Conservation (phyloP, 2,888 invertebrate species). For the Candidula unifasciata region DNA sequence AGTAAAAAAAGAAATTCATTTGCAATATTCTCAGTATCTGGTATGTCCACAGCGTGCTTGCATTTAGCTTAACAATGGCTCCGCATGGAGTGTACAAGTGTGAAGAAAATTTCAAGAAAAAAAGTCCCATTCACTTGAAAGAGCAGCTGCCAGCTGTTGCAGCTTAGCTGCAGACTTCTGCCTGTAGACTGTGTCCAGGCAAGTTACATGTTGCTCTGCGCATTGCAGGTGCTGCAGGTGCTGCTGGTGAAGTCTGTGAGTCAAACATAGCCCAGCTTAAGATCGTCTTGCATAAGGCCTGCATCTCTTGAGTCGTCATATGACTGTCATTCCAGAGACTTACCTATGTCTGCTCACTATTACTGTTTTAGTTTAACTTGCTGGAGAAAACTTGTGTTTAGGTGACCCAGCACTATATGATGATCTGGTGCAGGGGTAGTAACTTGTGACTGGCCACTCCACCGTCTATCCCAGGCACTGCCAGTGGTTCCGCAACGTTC, state of each 20-base stretch:
- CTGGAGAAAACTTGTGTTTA: no score
- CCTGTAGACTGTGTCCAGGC: no score
- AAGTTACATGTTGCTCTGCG: background rate
- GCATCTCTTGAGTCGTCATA: background rate
- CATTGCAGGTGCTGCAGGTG: slow-evolving; percentile 8
- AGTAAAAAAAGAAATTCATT: no score
- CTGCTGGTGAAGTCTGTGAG: background rate
- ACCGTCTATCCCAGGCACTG: no score
- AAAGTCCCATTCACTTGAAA: background rate
- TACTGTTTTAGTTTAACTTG: background rate
- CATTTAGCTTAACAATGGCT: no score
- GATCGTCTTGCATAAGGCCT: background rate
- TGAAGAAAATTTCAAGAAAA: background rate
- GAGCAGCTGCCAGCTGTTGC: slow-evolving; percentile 2
- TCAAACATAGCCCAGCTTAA: background rate
- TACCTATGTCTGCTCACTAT: background rate
- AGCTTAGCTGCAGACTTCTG: background rate
- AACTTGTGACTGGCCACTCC: no score
- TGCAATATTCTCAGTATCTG: no score
- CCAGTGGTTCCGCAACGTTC: no score
- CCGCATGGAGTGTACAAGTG: background rate
- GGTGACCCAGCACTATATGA: no score
- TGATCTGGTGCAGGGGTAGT: no score
- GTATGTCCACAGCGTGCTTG: no score
- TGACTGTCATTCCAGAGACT: background rate